Evolutionary conservation across 2,113 vertebrate species (phyloP), one percentile per base, ranked within the genome.

Genomic region (Forbesichthys papilliferus): DNA sequence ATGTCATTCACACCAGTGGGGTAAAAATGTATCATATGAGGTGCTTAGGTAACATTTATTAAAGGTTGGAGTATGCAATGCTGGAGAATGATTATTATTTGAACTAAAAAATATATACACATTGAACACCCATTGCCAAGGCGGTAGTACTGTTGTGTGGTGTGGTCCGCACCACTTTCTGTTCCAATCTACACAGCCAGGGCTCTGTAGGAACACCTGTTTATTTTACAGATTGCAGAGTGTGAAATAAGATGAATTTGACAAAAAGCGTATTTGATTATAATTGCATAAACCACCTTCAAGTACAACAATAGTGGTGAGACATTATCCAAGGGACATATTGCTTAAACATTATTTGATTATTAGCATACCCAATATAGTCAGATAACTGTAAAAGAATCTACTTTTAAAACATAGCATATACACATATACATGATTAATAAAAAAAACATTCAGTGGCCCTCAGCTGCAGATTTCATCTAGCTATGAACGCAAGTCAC

Each of bases 401-500:
- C 61, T 75, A 77, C 52, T 58, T 77, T 87, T 84, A 90, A 89
- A 91, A 79, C 78, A 68, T 83, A 53, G 70, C 27, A 79, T 74
- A 59, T 33, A 42, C 36, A 42, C 7, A 3, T 42, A 42, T 65
- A 75, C 71, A 75, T 84, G 64, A 71, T 64, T 75, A 61, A 74
- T 76, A 54, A 60, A 84, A 64, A 84, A 82, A 80, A 89, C 76
- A 78, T 73, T 79, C 75, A 64, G 76, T 83, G 82, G 82, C 74
- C 63, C 82, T 79, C 66, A 71, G 67, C 68, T 64, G 67, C 80
- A 82, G 69, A 70, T 61, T 72, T 75, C 71, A 53, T 66, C 60
- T 49, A 68, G 73, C 66, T 57, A 64, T 80, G 82, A 87, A 88
- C 74, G 71, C 69, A 78, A 77, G 83, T 80, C 73, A 62, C 81